Percentiles rank a stretch among this genome's conserved stretches.
Evolutionary conservation across 2,888 invertebrate genomes (phyloP).

Genomic region (Drosophila testacea): DNA sequence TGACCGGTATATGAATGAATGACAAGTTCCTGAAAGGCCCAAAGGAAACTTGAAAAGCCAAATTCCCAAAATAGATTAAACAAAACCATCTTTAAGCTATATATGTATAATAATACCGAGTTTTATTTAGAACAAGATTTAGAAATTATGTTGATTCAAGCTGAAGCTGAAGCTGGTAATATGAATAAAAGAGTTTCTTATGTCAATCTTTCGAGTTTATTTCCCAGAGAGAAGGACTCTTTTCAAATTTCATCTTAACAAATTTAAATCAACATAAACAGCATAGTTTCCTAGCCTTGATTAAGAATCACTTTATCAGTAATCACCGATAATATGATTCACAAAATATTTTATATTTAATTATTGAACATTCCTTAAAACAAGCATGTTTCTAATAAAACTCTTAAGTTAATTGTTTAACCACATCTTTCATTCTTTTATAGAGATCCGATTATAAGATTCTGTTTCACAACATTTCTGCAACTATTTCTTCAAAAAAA

Average conservation of each 20-base stretch:
- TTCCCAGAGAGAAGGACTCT: too few species aligned
- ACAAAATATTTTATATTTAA: background rate
- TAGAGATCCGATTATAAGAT: background rate
- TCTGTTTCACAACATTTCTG: background rate
- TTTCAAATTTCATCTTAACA: too few species aligned
- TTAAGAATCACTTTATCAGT: background rate
- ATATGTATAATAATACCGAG: too few species aligned
- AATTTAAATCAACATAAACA: too few species aligned
- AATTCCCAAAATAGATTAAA: too few species aligned
- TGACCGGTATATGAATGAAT: constrained; percentile 10
- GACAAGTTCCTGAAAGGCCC: constrained; percentile 23
- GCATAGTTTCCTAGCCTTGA: background rate
- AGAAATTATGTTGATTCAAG: too few species aligned
- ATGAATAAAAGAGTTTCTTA: too few species aligned
- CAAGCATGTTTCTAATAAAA: background rate
- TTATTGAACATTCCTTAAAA: background rate
- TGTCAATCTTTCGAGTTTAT: too few species aligned
- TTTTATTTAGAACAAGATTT: too few species aligned
- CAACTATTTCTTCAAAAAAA: background rate
- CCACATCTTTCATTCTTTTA: background rate
- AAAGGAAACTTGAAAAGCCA: background rate
- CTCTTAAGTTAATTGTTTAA: too few species aligned
- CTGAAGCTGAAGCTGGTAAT: too few species aligned
- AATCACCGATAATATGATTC: background rate
- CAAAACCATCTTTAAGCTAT: too few species aligned